Base-by-base conservation (phyloP, 2,797 vertebrate species). In the Echeneis naucrates region DNA sequence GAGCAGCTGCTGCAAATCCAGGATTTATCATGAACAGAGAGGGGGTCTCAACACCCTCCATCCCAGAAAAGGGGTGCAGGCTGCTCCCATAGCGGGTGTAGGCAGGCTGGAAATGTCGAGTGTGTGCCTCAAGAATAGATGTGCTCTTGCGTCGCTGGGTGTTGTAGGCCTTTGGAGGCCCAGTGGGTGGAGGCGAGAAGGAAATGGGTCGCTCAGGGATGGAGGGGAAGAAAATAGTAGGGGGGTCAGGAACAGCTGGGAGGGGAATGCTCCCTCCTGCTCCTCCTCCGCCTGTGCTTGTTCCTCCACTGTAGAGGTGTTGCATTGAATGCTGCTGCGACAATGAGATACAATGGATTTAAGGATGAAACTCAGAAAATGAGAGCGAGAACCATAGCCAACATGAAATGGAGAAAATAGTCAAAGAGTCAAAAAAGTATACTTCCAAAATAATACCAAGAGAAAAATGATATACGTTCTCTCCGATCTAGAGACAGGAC, bases 61-160 rank as follows among this genome's bases (percentile, higher is more conserved):
- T 71, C 60, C 94, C 94, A 78, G 94, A 92, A 72, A 95, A 94
- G 26, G 96, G 95, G 82, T 96, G 95, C 86, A 96, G 93, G 88
- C 91, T 96, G 89, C 96, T 96, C 81, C 96, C 96, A 30, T 95
- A 92, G 88, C 95, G 95, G 72, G 96, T 92, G 88, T 96, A 95
- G 79, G 96, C 89, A 5, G 97, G 96, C 87, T 98, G 97, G 80
- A 97, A 96, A 78, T 98, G 97, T 57, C 95, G 94, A 2, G 96
- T 97, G 84, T 98, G 98, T 16, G 97, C 97, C 94, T 99, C 98
- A 78, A 99, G 94, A 92, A 98, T 96, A 78, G 98, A 99, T 60
- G 97, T 99, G 93, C 98, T 99, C 94, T 98, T 99, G 91, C 98
- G 96, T 4, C 98, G 95, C 89, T 99, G 97, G 78, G 94, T 92